These are phyloP conservation scores for Lepeophtheirus nordmannii DNA, from an alignment of 2,888 invertebrate genomes.

Conservation along the genomic window DNA sequence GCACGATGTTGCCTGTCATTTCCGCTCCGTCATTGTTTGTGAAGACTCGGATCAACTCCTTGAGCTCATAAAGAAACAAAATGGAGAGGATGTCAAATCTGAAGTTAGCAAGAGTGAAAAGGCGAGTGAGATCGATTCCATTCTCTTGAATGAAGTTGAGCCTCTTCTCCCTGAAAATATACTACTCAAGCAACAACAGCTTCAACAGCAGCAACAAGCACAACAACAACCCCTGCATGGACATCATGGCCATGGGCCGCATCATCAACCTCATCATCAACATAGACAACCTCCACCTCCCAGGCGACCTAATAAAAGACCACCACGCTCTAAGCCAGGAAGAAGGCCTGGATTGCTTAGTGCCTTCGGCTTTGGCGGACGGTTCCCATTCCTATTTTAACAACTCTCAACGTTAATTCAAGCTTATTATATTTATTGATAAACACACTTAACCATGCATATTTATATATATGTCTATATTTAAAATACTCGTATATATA, in stretches of 20 bases:
- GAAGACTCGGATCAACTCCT: conserved; percentile 26
- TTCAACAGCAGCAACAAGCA: neutral
- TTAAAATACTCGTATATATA: no score
- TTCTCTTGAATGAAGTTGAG: neutral
- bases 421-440: neutral
- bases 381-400: conserved; percentile 17
- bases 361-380: conserved; percentile 10
- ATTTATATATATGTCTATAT: neutral
- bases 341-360: conserved; percentile 13
- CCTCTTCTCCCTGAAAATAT: neutral
- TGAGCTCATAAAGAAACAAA: conserved; percentile 16
- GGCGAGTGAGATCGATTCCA: conserved; percentile 1
- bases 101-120: conserved; percentile 12
- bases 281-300: conserved; percentile 5
- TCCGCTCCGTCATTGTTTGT: conserved; percentile 24
- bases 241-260: neutral
- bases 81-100: conserved; percentile 14
- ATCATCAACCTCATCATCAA: neutral
- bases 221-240: neutral
- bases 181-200: neutral
- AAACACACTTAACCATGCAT: neutral
- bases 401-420: neutral
- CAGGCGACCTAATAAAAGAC: neutral
- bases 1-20: conserved; percentile 61
- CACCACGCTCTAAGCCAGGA: neutral